Evolutionary conservation across 2,888 invertebrate species (phyloP), one percentile per base, ranked within the genome.

Genomic region (Therioaphis trifolii): DNA sequence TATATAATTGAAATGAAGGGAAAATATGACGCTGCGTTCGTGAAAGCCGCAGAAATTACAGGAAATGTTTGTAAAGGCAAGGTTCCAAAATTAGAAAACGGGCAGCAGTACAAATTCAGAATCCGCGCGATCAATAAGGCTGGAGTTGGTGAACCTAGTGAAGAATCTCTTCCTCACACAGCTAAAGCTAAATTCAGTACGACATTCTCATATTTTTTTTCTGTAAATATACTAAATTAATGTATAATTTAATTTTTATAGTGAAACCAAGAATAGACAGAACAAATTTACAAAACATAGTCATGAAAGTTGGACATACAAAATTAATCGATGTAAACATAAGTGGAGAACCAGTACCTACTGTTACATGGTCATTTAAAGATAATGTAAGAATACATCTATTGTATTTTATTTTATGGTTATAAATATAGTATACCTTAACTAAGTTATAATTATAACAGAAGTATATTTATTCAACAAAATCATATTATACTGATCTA

Each of bases 71-170:
- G 95, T 88, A 93, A 94, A 87, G 98, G 96, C 43, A 93, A 94
- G 12, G 97, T 99, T 0, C 94, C 94, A 0, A 94, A 94, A 89
- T 90, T 98, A 87, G 96, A 96, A 88, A 96, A 97, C 89, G 97
- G 97, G 27, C 96, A 96, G 89, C 96, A 97, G 88, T 98, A 98
- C 89, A 97, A 98, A 89, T 98, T 98, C 92, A 91, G 97, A 52
- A 92, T 97, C 2, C 91, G 95, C n/a, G 99, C 99, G 27, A 90
- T 98, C 18, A 99, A 99, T 90, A 96, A 97, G 90, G 97, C 97
- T 69, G 99, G 99, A 1, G 93, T 93, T 63, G 96, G 96, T 0
- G 96, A 96, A 87, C 95, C 97, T 0, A 95, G 95, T 35, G 96
- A 97, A 89, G 94, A 95, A 88, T 96, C 96, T 77, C 94, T 95